phyloP scores from a whole-genome alignment of 2,113 vertebrate genomes.

The Benitochromis conjunctus region DNA sequence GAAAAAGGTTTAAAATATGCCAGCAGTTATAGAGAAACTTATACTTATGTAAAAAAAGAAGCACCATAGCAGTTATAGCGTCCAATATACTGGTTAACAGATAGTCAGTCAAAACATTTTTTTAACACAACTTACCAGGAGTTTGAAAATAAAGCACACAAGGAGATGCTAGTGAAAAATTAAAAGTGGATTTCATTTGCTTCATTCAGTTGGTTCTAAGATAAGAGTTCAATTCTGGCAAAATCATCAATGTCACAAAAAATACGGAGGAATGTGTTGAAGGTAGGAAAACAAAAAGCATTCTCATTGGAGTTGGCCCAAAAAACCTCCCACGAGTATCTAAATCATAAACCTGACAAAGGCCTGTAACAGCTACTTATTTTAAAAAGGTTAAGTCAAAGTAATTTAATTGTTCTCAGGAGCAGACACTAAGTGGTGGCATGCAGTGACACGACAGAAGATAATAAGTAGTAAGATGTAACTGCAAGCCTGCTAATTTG shows the following conservation, averaged over 20 bases:
- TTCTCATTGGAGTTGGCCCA: neutral
- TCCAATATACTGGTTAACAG: neutral
- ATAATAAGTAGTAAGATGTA: constrained; percentile 35
- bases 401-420: constrained; percentile 45
- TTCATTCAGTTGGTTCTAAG: neutral
- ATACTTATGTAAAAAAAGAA: neutral
- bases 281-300: neutral
- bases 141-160: neutral
- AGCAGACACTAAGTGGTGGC: constrained; percentile 17
- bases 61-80: neutral
- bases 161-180: neutral
- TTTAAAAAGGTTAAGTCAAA: constrained; percentile 13
- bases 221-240: neutral
- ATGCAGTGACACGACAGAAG: constrained; percentile 26
- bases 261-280: neutral
- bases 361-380: constrained; percentile 22
- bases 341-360: constrained; percentile 36
- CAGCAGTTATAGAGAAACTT: neutral
- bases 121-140: neutral
- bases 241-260: neutral
- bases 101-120: neutral
- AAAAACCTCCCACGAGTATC: constrained; percentile 27
- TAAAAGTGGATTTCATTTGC: neutral
- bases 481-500: neutral
- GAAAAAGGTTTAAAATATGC: neutral